phyloP scores from a whole-genome alignment of 1,140 invertebrate species.

The Stegodyphus dumicola region DNA sequence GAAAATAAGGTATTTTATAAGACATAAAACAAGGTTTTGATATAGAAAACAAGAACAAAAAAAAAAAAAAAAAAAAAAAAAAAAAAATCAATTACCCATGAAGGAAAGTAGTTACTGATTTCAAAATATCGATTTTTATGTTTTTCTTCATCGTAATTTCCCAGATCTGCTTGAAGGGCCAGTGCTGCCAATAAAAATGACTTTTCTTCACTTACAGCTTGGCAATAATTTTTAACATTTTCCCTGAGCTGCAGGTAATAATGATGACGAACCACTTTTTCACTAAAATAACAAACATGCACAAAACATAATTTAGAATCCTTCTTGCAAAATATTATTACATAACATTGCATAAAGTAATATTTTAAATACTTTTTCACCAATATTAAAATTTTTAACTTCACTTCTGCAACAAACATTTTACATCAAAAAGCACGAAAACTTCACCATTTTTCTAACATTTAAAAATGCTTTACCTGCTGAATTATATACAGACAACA shows the following conservation, averaged over 20 bases:
- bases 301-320: not conserved
- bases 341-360: not conserved
- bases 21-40: too few relatives aligned
- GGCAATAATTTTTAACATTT: slow-evolving; percentile 77
- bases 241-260: slow-evolving; percentile 94
- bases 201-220: slow-evolving; percentile 74
- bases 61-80: not conserved
- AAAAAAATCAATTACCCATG: slow-evolving; percentile 70
- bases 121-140: slow-evolving; percentile 73
- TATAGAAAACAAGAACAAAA: not conserved
- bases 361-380: not conserved
- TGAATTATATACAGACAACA: too few relatives aligned
- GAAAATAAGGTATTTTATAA: too few relatives aligned
- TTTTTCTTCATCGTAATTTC: slow-evolving; percentile 74
- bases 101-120: slow-evolving; percentile 81
- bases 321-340: too few relatives aligned
- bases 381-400: not conserved
- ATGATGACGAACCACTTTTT: slow-evolving; percentile 88
- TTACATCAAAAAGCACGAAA: too few relatives aligned
- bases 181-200: slow-evolving; percentile 85
- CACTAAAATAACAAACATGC: slow-evolving; percentile 69
- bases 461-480: too few relatives aligned
- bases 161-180: slow-evolving; percentile 90
- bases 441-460: too few relatives aligned
- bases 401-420: not conserved